These are phyloP conservation scores for Drosophila paucipuncta DNA, from an alignment of 2,888 invertebrate species.

Conservation along the genomic window DNA sequence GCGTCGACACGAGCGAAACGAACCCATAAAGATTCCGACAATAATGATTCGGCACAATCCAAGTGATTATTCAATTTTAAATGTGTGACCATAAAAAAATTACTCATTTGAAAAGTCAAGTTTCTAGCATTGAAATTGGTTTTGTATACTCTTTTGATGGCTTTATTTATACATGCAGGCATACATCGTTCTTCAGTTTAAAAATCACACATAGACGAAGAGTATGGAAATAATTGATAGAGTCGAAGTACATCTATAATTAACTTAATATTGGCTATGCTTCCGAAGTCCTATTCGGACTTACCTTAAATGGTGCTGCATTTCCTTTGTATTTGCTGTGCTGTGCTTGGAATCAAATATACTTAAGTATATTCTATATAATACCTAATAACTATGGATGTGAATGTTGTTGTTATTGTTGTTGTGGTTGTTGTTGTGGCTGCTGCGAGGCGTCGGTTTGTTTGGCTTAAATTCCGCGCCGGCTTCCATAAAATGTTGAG, in stretches of 20 bases:
- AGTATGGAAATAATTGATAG: background rate
- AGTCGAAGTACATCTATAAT: background rate
- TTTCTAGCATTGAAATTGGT: conserved; percentile 6
- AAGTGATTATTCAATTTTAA: conserved; percentile 62
- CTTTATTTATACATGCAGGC: background rate
- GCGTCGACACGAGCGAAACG: conserved; percentile 52
- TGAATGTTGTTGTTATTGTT: conserved; percentile 16
- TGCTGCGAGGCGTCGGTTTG: conserved; percentile 10
- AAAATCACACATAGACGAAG: background rate
- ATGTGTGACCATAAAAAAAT: conserved; percentile 36
- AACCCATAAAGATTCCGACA: conserved; percentile 70
- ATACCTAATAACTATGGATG: conserved; percentile 36
- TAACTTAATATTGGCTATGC: background rate
- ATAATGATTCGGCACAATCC: conserved; percentile 65
- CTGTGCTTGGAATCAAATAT: conserved; percentile 45
- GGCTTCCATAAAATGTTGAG: conserved; percentile 45
- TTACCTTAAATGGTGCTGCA: conserved; percentile 71
- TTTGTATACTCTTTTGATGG: conserved; percentile 20
- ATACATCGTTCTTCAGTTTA: background rate
- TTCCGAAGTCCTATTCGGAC: conserved; percentile 10
- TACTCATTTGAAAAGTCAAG: conserved; percentile 9
- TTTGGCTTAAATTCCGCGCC: conserved; percentile 36
- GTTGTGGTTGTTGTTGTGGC: conserved; percentile 14
- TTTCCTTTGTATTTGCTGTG: conserved; percentile 66
- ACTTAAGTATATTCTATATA: conserved; percentile 37